Base-by-base conservation (phyloP, 1,140 invertebrate species). In the Hypsibius dujardini region DNA sequence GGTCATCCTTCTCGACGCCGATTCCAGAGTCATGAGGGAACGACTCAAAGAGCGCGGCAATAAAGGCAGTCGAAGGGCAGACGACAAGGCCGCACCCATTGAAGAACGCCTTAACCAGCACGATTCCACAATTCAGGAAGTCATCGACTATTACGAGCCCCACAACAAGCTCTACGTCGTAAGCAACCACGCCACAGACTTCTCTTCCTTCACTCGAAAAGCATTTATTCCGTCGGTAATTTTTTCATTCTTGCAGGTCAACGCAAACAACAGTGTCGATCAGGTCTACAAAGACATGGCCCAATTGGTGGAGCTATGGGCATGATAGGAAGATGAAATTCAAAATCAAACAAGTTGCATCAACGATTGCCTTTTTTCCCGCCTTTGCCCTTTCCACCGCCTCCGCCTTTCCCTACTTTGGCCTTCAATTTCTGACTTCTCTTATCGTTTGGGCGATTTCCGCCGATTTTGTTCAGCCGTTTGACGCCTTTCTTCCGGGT, bases 401-500 rank as follows among this genome's bases (percentile, higher is more conserved):
- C n/a, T n/a, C n/a, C n/a, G 7, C 50, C 12, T 67, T 42, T 7
- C 62, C 45, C 45, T 7, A 12, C 62, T 67, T 67, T 67, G 7
- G 12, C 62, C 45, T 67, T 67, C 7, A 7, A 3, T 42, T 7
- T 67, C 42, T 67, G 12, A 42, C 62, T 42, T 67, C 42, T 67
- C 3, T 42, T 7, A 42, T 67, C 62, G 3, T 42, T 67, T 42
- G 62, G 62, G 7, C 62, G 62, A 42, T 42, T 42, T 67, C 62
- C 62, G 3, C 62, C 62, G 42, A 42, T 42, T 42, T 67, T 67
- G 7, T 14, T 14, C 7, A 67, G 42, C 42, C 62, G 12, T 42
- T 67, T 67, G 7, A 67, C 62, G 7, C 62, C 62, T 42, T 67
- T 67, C 62, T 67, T 67, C 62, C 62, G 12, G 7, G 62, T 67